A percentile compares a stretch with the other conserved stretches of the same genome.
Conservation (phyloP, 2,888 invertebrate species). For the Lasius fuliginosus region DNA sequence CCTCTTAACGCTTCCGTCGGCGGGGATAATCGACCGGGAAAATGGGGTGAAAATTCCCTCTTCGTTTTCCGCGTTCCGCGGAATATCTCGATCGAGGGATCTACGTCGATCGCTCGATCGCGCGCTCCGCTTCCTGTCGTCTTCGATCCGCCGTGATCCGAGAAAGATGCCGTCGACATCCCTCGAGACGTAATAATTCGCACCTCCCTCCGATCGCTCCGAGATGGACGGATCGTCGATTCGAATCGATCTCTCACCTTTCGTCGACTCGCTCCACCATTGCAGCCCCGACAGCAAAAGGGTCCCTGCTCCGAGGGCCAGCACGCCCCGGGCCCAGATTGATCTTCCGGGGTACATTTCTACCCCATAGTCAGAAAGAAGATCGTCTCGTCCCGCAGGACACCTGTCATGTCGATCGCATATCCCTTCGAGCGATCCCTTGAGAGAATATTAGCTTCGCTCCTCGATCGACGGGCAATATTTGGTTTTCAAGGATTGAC, state of each 20-base stretch:
- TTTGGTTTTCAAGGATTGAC: neutral
- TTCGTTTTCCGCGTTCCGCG: neutral
- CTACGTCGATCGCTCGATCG: neutral
- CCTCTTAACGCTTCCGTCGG: neutral
- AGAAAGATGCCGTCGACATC: constrained; percentile 17
- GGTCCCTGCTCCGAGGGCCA: constrained; percentile 79
- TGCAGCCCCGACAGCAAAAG: constrained; percentile 67
- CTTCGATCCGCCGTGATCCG: constrained; percentile 10
- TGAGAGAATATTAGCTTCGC: neutral
- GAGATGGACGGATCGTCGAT: neutral
- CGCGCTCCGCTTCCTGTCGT: constrained; percentile 16
- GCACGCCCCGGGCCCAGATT: constrained; percentile 79
- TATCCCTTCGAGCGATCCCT: neutral
- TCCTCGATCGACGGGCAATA: neutral
- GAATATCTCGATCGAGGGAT: constrained; percentile 3
- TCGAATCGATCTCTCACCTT: constrained; percentile 12
- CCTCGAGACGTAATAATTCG: constrained; percentile 21
- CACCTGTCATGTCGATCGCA: constrained; percentile 38
- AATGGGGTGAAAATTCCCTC: neutral
- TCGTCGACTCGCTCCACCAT: constrained; percentile 47
- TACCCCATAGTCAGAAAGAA: constrained; percentile 82
- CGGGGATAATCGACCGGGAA: neutral
- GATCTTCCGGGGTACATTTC: constrained; percentile 82
- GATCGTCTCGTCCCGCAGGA: constrained; percentile 51
- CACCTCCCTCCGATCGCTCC: neutral